phyloP scores from a whole-genome alignment of 1,140 invertebrate genomes.

The Halictus rubicundus region DNA sequence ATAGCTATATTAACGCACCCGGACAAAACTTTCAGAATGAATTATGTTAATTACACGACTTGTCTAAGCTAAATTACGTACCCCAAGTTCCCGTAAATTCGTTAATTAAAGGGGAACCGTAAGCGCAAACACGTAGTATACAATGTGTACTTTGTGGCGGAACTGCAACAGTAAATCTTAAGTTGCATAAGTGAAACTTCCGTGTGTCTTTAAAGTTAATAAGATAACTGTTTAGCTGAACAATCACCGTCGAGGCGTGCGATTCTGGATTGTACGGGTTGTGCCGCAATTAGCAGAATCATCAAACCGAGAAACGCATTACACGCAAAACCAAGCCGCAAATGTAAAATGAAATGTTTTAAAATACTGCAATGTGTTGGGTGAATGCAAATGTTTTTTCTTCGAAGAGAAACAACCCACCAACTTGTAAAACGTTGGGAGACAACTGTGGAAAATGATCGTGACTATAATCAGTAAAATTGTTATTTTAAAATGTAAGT shows the following conservation, averaged over 20 bases:
- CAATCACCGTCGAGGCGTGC: background rate
- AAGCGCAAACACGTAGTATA: constrained; percentile 33
- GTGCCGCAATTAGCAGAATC: background rate
- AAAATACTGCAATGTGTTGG: too few species aligned
- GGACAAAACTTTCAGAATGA: constrained; percentile 32
- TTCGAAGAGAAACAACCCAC: too few species aligned
- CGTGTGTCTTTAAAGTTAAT: constrained; percentile 27
- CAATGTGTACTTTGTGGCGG: constrained; percentile 14
- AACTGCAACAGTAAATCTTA: constrained; percentile 36
- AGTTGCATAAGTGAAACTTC: constrained; percentile 43
- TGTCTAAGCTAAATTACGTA: constrained; percentile 38
- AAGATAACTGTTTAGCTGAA: constrained; percentile 7
- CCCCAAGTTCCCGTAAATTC: constrained; percentile 41
- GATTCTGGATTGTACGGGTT: background rate
- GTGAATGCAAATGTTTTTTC: too few species aligned
- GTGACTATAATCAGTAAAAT: too few species aligned
- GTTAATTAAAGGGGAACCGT: constrained; percentile 44
- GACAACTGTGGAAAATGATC: too few species aligned
- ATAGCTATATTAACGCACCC: background rate
- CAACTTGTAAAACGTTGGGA: too few species aligned
- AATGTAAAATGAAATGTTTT: background rate
- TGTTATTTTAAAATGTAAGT: too few species aligned
- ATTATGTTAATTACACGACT: constrained; percentile 47
- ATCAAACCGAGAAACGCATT: background rate
- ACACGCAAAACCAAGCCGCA: background rate